These are phyloP conservation scores for Leptopilina drosophilae DNA, from an alignment of 2,888 invertebrate genomes.

Conservation along the genomic window DNA sequence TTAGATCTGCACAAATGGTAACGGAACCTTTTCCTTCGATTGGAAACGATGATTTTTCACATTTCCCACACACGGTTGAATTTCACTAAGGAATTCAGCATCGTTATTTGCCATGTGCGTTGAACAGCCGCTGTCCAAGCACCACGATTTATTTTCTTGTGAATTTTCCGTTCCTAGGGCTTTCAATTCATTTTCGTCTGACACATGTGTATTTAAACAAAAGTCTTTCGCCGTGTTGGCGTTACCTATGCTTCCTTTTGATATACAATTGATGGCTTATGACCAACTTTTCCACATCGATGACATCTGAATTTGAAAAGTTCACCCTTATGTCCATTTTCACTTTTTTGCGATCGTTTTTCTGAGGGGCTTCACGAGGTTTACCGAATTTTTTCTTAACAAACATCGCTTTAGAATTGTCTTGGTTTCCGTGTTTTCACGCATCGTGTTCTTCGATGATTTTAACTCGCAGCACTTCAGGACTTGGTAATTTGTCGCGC, in stretches of 20 bases:
- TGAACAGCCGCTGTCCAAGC: conserved; percentile 41
- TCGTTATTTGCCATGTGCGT: conserved; percentile 32
- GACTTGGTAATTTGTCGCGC: conserved; percentile 46
- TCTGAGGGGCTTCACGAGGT: neutral
- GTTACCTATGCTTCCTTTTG: neutral
- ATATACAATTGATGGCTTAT: conserved; percentile 32
- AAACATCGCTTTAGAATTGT: conserved; percentile 19
- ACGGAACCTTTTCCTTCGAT: conserved; percentile 39
- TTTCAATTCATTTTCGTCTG: neutral
- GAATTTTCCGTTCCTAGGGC: neutral
- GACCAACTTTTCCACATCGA: conserved; percentile 40
- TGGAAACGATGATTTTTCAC: conserved; percentile 17
- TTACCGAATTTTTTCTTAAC: conserved; percentile 9
- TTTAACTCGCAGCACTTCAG: conserved; percentile 46
- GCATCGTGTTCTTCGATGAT: conserved; percentile 42
- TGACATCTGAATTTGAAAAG: conserved; percentile 15
- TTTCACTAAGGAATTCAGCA: neutral
- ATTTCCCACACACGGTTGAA: conserved; percentile 9
- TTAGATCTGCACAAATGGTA: conserved; percentile 7
- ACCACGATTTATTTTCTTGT: neutral
- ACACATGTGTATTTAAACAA: conserved; percentile 22
- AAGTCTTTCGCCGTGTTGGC: neutral
- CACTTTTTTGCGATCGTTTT: neutral
- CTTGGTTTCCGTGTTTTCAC: neutral
- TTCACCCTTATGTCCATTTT: neutral